Evolutionary conservation across 2,797 vertebrate genomes (phyloP).

Genomic region (Anguilla anguilla): DNA sequence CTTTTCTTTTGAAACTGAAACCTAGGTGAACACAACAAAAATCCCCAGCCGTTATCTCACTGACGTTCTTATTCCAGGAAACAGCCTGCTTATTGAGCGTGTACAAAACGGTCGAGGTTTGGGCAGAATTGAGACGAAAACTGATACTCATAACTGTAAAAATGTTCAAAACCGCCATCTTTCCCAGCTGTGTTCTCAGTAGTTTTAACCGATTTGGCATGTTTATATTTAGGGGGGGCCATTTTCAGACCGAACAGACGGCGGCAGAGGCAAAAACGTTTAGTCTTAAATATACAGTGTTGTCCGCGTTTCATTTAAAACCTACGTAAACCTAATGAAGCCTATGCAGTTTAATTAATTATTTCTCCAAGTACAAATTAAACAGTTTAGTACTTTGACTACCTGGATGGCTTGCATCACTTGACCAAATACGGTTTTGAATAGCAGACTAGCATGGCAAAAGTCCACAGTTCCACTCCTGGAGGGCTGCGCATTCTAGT

Average conservation of each 20-base stretch:
- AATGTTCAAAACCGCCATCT: slow-evolving; percentile 21
- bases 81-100: slow-evolving; percentile 51
- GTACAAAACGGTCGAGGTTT: slow-evolving; percentile 40
- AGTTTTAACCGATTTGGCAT: slow-evolving; percentile 7
- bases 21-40: slow-evolving; percentile 68
- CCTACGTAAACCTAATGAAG: background rate
- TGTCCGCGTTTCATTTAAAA: background rate
- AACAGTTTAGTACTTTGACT: background rate
- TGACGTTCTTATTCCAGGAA: slow-evolving; percentile 75
- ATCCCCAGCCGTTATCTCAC: slow-evolving; percentile 66
- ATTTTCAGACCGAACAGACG: background rate
- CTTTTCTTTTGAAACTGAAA: slow-evolving; percentile 78
- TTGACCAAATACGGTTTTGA: too few relatives aligned
- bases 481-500: too few relatives aligned
- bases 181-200: slow-evolving; percentile 32
- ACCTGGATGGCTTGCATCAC: too few relatives aligned
- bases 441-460: too few relatives aligned
- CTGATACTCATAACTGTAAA: slow-evolving; percentile 39
- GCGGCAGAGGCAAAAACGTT: background rate
- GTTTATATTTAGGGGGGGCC: background rate
- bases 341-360: background rate
- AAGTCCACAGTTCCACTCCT: too few relatives aligned
- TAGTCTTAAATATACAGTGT: background rate
- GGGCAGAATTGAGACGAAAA: slow-evolving; percentile 48
- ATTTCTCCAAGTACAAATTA: too few relatives aligned